A percentile compares a stretch with the other conserved stretches of the same genome.
These are phyloP conservation scores for human DNA, from an alignment of 2,113 vertebrate species.

Conservation along the genomic window GRCh38 chr12:116906501-116907000, in stretches of 20 bases:
- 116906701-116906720: no score
- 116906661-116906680: no score
- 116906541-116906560: not conserved
- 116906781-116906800: not conserved
- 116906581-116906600: no score
- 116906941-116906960: not conserved
- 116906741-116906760: not conserved
- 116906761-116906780: not conserved
- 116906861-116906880: not conserved
- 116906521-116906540: not conserved
- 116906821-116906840: not conserved
- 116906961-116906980: not conserved
- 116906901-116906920: not conserved
- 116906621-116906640: no score
- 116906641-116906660: no score
- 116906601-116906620: no score
- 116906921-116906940: not conserved
- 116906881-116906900: not conserved
- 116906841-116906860: not conserved
- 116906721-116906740: not conserved
- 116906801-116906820: not conserved
- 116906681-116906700: no score
- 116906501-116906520: not conserved
- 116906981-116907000: not conserved
- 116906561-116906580: no score